Base-by-base conservation (phyloP, 1,140 invertebrate species). In the Leptinotarsa undecemlineata region DNA sequence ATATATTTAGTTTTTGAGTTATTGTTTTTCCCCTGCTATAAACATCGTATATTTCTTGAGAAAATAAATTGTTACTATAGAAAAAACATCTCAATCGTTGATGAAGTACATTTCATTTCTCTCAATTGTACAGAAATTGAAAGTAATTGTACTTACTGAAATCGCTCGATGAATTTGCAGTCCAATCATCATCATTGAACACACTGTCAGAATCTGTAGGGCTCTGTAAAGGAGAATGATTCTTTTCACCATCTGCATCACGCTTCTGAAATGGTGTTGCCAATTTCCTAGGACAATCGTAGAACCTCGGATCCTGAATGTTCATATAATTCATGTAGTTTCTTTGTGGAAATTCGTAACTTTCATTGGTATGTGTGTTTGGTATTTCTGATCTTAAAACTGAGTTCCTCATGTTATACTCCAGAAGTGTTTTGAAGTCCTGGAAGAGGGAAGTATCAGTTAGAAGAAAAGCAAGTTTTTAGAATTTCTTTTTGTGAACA, bases 101-200 rank as follows among this genome's bases (percentile, higher is more conserved):
- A 33, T 8, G 26, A 33, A 6, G 26, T 33, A 33, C 26, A 6
- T 33, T 33, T 33, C 26, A 26, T 26, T 33, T 33, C 26, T 33
- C 26, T 33, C 26, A 33, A 6, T 21, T 6, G 6, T 33, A 33
- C 26, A 33, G 26, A 33, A 33, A 33, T 6, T 33, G 26, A 33
- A 33, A 33, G 1, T 33, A 1, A 33, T 2, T 17, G 14, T 17
- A 17, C 71, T 75, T 78, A 77, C 76, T 76, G 64, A 68, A 47
- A 67, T 80, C 74, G 68, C 61, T 23, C 11, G 69, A 72, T 26
- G 74, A 68, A 76, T 80, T 80, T 57, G 79, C 77, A n/a, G 84
- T 78, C 86, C 87, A 89, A 74, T 89, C 88, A 68, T 88, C 88
- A 78, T 90, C 89, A 26, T 88, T 89, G 73, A 90, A 90, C 2